Base-by-base conservation (phyloP, 2,113 vertebrate genomes). In the Cervus canadensis region DNA sequence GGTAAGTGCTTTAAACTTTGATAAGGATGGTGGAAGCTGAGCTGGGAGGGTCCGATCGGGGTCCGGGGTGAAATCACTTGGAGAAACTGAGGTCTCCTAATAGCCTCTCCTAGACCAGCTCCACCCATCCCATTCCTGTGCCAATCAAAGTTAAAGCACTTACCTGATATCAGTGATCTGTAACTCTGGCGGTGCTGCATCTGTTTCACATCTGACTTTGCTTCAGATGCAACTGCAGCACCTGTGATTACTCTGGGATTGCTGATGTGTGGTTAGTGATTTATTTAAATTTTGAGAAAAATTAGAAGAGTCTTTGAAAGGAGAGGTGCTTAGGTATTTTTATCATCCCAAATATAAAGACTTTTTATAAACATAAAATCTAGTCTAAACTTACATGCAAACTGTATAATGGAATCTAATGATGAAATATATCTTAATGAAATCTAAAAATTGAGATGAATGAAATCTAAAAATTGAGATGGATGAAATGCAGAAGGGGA, bases 1-100 rank as follows among this genome's bases (percentile, higher is more conserved):
- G 97, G 98, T 98, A 98, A 98, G 98, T 98, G 98, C 98, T 98
- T 98, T 98, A 95, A 98, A 98, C 98, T 98, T 98, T 98, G 98
- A 98, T 97, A 97, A 96, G 98, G 98, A 98, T 98, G 98, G 98
- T 98, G 98, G 98, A 98, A 98, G 98, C 98, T 98, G 98, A 98
- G 93, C 98, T 98, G 98, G 98, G 98, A 97, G 97, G 98, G 96
- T 97, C 94, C 11, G 57, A 95, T 97, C 96, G 95, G 97, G 97
- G 94, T 97, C 93, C 19, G 7, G 96, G 97, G 94, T 95, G 62
- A 98, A 97, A 97, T 96, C 91, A 97, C 96, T 97, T 98, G 95
- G 94, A 97, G 97, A 95, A 97, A 93, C 94, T 95, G 93, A 97
- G 94, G 97, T 97, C 97, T 97, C 94, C 94, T 98, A 96, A 97